Evolutionary conservation across 2,113 vertebrate species (phyloP).

Genomic region (Paedocypris sp.): DNA sequence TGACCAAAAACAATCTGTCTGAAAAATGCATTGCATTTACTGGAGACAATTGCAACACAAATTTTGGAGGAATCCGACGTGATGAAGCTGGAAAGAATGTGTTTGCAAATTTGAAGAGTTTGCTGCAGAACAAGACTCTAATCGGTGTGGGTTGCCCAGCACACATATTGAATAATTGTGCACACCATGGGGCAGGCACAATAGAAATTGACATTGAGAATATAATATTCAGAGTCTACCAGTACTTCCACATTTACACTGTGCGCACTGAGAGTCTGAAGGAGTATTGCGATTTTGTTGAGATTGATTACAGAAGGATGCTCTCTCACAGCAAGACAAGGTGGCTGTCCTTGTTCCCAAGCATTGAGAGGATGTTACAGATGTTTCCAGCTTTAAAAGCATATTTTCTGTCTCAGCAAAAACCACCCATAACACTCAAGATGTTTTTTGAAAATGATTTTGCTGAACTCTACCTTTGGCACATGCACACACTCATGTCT

Average conservation of each 20-base stretch:
- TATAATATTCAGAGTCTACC: slow-evolving; percentile 26
- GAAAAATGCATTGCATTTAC: slow-evolving; percentile 33
- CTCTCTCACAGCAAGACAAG: slow-evolving; percentile 28
- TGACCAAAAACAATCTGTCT: slow-evolving; percentile 24
- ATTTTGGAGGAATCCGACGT: slow-evolving; percentile 16
- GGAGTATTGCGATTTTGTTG: slow-evolving; percentile 25
- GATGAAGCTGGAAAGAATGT: slow-evolving; percentile 24
- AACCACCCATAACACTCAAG: slow-evolving; percentile 12
- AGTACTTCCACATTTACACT: slow-evolving; percentile 32
- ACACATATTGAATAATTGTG: slow-evolving; percentile 28
- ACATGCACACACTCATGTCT: slow-evolving; percentile 31
- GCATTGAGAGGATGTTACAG: slow-evolving; percentile 19
- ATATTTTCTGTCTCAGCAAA: slow-evolving; percentile 32
- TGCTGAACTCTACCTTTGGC: slow-evolving; percentile 35
- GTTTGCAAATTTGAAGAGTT: slow-evolving; percentile 30
- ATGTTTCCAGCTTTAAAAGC: slow-evolving; percentile 31
- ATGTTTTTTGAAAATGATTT: slow-evolving; percentile 30
- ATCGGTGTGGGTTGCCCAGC: slow-evolving; percentile 28
- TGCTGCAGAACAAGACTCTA: slow-evolving; percentile 24
- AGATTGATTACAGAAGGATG: slow-evolving; percentile 17
- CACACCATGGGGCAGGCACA: slow-evolving; percentile 23
- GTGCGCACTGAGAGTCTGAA: slow-evolving; percentile 21
- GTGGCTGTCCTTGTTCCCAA: slow-evolving; percentile 29
- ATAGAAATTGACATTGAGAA: slow-evolving; percentile 31
- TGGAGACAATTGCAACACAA: slow-evolving; percentile 33